Conservation (phyloP, 2,888 invertebrate species). For the Agriopis marginaria region DNA sequence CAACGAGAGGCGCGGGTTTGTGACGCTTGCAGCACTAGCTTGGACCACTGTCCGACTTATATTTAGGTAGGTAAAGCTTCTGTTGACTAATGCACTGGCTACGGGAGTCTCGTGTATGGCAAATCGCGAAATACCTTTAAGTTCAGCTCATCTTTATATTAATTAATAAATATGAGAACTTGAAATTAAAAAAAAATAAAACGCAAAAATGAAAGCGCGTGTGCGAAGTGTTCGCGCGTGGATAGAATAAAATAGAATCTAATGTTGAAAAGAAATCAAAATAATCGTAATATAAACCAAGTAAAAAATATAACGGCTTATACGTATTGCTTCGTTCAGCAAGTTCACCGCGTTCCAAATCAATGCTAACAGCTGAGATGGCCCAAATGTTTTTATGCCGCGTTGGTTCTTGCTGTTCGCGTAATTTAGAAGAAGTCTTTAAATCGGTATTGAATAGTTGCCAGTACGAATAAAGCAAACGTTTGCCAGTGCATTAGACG, state of each 20-base stretch:
- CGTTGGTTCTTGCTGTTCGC: too few species aligned
- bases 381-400: too few species aligned
- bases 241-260: background rate
- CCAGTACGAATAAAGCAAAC: background rate
- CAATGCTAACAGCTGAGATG: too few species aligned
- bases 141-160: too few species aligned
- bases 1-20: constrained; percentile 88
- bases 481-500: constrained; percentile 4
- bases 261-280: background rate
- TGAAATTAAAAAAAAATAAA: background rate
- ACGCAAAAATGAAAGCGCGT: background rate
- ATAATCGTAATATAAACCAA: too few species aligned
- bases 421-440: too few species aligned
- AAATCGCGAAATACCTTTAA: too few species aligned
- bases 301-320: too few species aligned
- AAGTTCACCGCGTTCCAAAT: too few species aligned
- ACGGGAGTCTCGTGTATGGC: too few species aligned
- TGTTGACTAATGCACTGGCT: constrained; percentile 7
- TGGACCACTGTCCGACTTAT: constrained; percentile 92
- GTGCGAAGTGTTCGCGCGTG: background rate
- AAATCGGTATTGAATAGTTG: background rate
- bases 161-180: background rate
- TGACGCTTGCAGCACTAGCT: constrained; percentile 89
- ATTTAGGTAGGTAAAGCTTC: constrained; percentile 74
- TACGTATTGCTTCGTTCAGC: too few species aligned